A percentile compares a stretch with the other conserved stretches of the same genome.
Evolutionary conservation across 2,888 invertebrate species (phyloP).

Genomic region (Caenorhabditis becei): DNA sequence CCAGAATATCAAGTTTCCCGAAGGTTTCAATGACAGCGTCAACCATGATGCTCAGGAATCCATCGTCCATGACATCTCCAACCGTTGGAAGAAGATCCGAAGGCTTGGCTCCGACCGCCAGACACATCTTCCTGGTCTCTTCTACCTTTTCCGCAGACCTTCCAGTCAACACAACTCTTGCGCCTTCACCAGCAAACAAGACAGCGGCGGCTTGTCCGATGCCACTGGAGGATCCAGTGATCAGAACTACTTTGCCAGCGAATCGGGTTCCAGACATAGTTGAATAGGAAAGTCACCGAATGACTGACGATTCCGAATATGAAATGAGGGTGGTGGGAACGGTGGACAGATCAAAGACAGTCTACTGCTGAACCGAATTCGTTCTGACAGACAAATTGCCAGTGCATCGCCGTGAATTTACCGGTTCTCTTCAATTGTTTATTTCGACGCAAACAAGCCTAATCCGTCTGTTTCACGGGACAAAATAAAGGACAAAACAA

Average conservation of each 20-base stretch:
- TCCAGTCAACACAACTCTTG: conserved; percentile 65
- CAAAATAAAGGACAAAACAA: conserved; percentile 15
- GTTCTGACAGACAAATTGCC: conserved; percentile 34
- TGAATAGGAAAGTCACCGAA: not conserved
- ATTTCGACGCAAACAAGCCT: conserved; percentile 29
- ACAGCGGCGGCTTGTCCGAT: conserved; percentile 66
- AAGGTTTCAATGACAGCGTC: conserved; percentile 45
- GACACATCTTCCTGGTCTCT: conserved; percentile 41
- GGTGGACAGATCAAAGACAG: not conserved
- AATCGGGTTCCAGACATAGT: conserved; percentile 44
- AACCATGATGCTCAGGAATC: conserved; percentile 47
- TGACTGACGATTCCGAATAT: not conserved
- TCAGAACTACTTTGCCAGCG: conserved; percentile 52
- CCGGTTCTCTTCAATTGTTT: conserved; percentile 36
- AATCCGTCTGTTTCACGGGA: not conserved
- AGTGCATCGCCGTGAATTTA: conserved; percentile 9
- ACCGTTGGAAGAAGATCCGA: conserved; percentile 39
- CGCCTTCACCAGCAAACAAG: conserved; percentile 60
- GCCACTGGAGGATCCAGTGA: conserved; percentile 67
- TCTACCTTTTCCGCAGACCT: conserved; percentile 53
- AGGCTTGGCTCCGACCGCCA: conserved; percentile 44
- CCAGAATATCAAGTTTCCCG: conserved; percentile 64
- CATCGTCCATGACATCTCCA: conserved; percentile 62
- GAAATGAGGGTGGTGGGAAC: not conserved
- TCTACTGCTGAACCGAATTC: conserved; percentile 4